Conservation (phyloP, 92 coral and sea anemone species). For the Bergia sp. region DNA sequence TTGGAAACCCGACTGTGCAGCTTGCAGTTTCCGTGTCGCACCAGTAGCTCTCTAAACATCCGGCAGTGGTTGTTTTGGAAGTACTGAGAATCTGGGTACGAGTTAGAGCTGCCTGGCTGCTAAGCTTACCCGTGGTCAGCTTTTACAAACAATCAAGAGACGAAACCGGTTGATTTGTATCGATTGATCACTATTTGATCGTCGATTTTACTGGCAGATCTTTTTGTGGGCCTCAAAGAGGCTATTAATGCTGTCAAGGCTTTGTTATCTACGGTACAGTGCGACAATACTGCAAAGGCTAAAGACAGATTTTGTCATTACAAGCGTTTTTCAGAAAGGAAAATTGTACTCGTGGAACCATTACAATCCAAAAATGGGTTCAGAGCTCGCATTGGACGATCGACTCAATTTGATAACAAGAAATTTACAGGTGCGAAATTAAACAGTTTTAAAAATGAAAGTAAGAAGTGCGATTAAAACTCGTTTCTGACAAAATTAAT, state of each 20-base stretch:
- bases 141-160: too few species aligned
- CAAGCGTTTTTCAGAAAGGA: neutral
- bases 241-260: constrained; percentile 38
- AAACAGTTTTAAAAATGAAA: neutral
- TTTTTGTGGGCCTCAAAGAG: constrained; percentile 22
- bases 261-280: constrained; percentile 22
- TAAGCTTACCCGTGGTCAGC: neutral
- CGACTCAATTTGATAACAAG: constrained; percentile 79
- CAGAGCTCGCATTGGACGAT: constrained; percentile 63
- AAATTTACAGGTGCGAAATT: constrained; percentile 81
- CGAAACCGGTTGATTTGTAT: too few species aligned
- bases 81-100: neutral
- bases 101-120: neutral
- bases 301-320: neutral
- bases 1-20: too few species aligned
- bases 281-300: neutral
- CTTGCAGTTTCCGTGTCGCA: too few species aligned
- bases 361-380: neutral
- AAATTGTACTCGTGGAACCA: constrained; percentile 18
- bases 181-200: neutral
- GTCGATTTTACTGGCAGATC: neutral
- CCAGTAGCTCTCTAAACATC: neutral
- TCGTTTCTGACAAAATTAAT: neutral
- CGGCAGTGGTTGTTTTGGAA: neutral
- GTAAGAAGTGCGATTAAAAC: neutral